A percentile compares a stretch with the other conserved stretches of the same genome.
These are phyloP conservation scores for Julus scanicus DNA, from an alignment of 2,888 invertebrate genomes.

Conservation along the genomic window DNA sequence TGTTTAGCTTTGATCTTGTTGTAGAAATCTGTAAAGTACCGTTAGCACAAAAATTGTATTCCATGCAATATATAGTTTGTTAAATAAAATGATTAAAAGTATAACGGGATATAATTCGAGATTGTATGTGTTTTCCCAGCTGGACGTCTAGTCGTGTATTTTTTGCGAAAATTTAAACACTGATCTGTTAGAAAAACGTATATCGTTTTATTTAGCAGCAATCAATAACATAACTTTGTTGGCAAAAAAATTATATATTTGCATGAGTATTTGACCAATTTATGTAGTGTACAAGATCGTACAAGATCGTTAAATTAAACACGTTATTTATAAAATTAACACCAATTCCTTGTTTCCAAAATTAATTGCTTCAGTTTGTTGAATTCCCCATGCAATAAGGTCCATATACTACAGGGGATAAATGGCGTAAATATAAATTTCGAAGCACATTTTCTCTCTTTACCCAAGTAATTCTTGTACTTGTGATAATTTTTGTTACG, in stretches of 20 bases:
- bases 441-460: not conserved
- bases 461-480: not conserved
- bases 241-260: not conserved
- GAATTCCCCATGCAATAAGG: not conserved
- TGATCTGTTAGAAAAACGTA: too few relatives aligned
- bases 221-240: not conserved
- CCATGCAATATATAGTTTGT: too few relatives aligned
- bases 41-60: too few relatives aligned
- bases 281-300: too few relatives aligned
- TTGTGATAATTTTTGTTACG: not conserved
- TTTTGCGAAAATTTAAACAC: too few relatives aligned
- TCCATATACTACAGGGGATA: not conserved
- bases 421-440: not conserved
- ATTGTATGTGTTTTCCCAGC: not conserved
- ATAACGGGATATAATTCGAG: too few relatives aligned
- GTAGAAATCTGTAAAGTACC: too few relatives aligned
- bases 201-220: too few relatives aligned
- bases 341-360: not conserved
- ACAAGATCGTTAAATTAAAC: too few relatives aligned
- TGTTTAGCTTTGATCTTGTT: too few relatives aligned
- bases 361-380: slow-evolving; percentile 7
- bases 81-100: too few relatives aligned
- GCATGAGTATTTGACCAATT: not conserved
- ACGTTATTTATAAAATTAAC: slow-evolving; percentile 14
- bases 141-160: too few relatives aligned